Evolutionary conservation across 2,797 vertebrate genomes (phyloP).

Genomic region (Dryobates pubescens): DNA sequence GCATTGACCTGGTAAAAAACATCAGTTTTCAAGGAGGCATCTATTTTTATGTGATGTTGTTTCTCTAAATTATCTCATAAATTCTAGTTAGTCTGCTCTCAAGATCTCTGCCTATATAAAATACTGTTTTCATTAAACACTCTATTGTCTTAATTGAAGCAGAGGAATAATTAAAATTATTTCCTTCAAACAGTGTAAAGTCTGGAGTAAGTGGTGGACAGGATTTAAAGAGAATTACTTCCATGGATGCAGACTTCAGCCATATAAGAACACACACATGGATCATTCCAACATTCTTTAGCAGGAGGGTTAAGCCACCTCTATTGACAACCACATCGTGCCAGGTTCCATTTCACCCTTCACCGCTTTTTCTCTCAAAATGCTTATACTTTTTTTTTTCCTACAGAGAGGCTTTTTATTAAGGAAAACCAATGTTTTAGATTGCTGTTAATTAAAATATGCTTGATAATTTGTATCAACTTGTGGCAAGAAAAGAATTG

Average conservation of each 20-base stretch:
- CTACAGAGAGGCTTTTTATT: not conserved
- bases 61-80: not conserved
- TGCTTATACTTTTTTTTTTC: fast-evolving
- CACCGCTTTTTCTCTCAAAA: not conserved
- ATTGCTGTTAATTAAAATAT: not conserved
- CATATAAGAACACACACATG: not conserved
- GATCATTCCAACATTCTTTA: not conserved
- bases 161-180: not conserved
- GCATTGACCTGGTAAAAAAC: not conserved
- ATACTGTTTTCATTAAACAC: not conserved
- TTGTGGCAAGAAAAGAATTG: not conserved
- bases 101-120: not conserved
- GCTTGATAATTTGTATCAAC: not conserved
- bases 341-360: not conserved
- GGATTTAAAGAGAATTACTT: not conserved
- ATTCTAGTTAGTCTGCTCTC: not conserved
- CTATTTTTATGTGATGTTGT: not conserved
- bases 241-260: not conserved
- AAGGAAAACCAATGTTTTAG: not conserved
- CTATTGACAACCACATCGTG: not conserved
- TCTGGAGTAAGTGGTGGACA: not conserved
- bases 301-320: not conserved
- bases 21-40: not conserved
- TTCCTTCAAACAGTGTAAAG: not conserved
- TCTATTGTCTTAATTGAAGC: not conserved